phyloP scores from a whole-genome alignment of 1,140 invertebrate species.

The Antheraea mylitta region DNA sequence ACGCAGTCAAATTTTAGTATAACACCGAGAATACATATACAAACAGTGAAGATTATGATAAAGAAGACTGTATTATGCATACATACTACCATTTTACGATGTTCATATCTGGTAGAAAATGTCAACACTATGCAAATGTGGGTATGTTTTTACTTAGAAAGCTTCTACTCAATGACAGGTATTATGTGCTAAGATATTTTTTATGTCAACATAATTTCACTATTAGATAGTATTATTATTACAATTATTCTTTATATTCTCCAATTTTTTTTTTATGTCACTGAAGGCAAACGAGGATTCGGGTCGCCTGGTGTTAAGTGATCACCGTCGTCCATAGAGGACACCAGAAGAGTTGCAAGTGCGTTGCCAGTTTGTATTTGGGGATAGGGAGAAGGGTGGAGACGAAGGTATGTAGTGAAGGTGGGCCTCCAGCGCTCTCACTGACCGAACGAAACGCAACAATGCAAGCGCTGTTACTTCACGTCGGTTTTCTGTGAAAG shows the following conservation, averaged over 20 bases:
- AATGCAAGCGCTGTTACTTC: no score
- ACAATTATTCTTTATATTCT: background rate
- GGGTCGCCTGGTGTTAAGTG: no score
- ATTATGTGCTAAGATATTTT: background rate
- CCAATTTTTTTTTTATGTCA: no score
- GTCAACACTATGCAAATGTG: background rate
- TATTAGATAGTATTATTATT: background rate
- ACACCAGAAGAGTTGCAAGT: no score
- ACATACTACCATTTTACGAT: background rate
- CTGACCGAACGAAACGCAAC: no score
- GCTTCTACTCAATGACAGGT: background rate
- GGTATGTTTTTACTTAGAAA: slow-evolving; percentile 1
- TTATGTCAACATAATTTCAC: background rate
- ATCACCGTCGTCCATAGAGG: no score
- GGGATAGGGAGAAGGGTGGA: no score
- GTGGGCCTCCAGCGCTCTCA: no score
- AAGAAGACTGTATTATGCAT: background rate
- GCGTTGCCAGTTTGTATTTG: no score
- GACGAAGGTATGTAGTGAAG: no score
- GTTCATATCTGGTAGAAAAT: slow-evolving; percentile 3
- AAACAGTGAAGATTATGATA: background rate
- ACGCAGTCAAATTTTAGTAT: background rate
- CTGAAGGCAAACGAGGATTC: no score
- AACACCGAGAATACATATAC: background rate
- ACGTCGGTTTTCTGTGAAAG: no score